A percentile compares a stretch with the other conserved stretches of the same genome.
Evolutionary conservation across 2,797 vertebrate species (phyloP).

Genomic region (Valencia hispanica): DNA sequence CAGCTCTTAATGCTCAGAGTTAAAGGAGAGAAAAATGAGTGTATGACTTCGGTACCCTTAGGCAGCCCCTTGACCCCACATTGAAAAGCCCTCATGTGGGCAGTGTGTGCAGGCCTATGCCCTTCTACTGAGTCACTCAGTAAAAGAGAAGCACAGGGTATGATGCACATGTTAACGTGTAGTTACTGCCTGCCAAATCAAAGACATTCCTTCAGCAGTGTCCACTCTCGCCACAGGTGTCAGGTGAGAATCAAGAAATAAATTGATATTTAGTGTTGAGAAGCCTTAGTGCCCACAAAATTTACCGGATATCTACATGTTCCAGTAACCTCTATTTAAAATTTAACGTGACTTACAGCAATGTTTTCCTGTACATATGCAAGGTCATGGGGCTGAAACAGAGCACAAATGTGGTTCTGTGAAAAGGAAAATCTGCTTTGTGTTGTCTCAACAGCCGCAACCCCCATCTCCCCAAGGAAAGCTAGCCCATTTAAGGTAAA

Average conservation of each 20-base stretch:
- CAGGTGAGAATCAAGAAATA: conserved; percentile 13
- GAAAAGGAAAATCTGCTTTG: conserved; percentile 17
- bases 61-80: conserved; percentile 44
- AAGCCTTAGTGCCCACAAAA: neutral
- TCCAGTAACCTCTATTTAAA: conserved; percentile 15
- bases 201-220: conserved; percentile 44
- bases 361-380: neutral
- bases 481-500: conserved; percentile 30
- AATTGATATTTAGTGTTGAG: conserved; percentile 12
- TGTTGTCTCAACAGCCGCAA: conserved; percentile 19
- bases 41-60: conserved; percentile 11
- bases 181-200: conserved; percentile 42
- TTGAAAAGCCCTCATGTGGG: conserved; percentile 58
- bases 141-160: conserved; percentile 47
- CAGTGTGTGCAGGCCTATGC: conserved; percentile 41
- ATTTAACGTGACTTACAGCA: conserved; percentile 11
- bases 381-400: neutral
- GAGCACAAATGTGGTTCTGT: conserved; percentile 11
- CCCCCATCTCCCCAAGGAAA: neutral
- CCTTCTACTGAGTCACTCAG: conserved; percentile 61
- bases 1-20: neutral
- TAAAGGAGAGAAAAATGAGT: conserved; percentile 23
- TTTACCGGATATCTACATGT: conserved; percentile 3
- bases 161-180: conserved; percentile 35
- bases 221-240: conserved; percentile 27